Evolutionary conservation across 1,140 invertebrate species (phyloP).

Genomic region (Eubasilissa regina): DNA sequence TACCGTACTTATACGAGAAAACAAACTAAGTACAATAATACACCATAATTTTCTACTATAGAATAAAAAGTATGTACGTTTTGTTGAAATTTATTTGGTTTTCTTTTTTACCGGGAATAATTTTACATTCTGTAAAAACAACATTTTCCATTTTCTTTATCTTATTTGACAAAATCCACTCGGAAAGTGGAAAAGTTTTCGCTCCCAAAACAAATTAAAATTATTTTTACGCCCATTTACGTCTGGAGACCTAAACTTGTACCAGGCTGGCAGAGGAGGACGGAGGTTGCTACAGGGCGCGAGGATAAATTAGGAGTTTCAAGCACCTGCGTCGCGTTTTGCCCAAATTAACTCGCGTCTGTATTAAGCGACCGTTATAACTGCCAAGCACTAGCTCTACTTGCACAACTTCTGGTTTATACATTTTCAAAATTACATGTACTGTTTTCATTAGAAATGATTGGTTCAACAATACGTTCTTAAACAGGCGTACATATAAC

Average conservation of each 20-base stretch:
- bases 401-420: constrained; percentile 27
- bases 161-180: constrained; percentile 37
- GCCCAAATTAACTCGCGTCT: constrained; percentile 59
- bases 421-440: background rate
- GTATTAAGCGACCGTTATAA: constrained; percentile 52
- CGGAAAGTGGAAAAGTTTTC: constrained; percentile 36
- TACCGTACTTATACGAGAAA: too few relatives aligned
- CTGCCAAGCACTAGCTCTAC: constrained; percentile 32
- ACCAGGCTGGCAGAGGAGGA: constrained; percentile 24
- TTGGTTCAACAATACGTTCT: too few relatives aligned
- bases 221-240: constrained; percentile 28
- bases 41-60: background rate
- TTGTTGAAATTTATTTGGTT: constrained; percentile 21
- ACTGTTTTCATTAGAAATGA: constrained; percentile 10
- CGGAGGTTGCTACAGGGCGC: constrained; percentile 36
- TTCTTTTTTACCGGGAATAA: constrained; percentile 14
- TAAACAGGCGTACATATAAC: too few relatives aligned
- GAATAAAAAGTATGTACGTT: background rate
- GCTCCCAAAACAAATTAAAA: constrained; percentile 37
- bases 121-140: constrained; percentile 32
- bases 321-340: constrained; percentile 56
- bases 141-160: constrained; percentile 34
- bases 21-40: background rate
- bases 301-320: constrained; percentile 59
- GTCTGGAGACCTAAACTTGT: constrained; percentile 27